These are phyloP conservation scores for Struthio camelus DNA, from an alignment of 2,113 vertebrate genomes.

Conservation along the genomic window DNA sequence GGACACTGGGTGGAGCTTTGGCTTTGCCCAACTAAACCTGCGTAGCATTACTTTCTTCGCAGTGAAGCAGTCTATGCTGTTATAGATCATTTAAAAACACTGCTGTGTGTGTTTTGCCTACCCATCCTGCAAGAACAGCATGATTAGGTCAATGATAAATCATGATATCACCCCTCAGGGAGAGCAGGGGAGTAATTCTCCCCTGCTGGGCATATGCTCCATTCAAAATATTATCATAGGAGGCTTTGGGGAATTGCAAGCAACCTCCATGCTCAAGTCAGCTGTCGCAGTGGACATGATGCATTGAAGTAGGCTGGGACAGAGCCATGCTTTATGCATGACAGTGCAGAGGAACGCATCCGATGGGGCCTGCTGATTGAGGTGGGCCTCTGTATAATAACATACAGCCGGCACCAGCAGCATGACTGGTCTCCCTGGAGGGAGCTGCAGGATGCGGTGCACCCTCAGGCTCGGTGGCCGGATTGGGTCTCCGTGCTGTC, in stretches of 20 bases:
- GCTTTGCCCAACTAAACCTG: background rate
- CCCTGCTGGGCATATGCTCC: background rate
- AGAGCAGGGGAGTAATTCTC: background rate
- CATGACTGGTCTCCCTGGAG: rapidly evolving
- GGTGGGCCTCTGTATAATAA: background rate
- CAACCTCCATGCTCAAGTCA: background rate
- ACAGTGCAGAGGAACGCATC: background rate
- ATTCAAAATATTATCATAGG: background rate
- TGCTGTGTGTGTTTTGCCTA: background rate
- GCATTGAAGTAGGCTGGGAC: background rate
- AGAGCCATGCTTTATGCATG: background rate
- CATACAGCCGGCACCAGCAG: rapidly evolving
- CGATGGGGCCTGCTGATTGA: background rate
- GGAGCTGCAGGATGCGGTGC: background rate
- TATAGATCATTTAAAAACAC: background rate
- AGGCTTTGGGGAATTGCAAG: background rate
- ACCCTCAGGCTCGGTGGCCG: background rate
- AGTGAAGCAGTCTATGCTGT: background rate
- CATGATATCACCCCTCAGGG: background rate
- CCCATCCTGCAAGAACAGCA: background rate
- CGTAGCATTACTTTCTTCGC: background rate
- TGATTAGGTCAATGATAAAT: background rate
- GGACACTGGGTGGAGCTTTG: background rate
- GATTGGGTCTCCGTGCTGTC: background rate
- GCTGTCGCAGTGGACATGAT: background rate